Conservation (phyloP, 2,113 vertebrate species). For the Colaptes auratus region DNA sequence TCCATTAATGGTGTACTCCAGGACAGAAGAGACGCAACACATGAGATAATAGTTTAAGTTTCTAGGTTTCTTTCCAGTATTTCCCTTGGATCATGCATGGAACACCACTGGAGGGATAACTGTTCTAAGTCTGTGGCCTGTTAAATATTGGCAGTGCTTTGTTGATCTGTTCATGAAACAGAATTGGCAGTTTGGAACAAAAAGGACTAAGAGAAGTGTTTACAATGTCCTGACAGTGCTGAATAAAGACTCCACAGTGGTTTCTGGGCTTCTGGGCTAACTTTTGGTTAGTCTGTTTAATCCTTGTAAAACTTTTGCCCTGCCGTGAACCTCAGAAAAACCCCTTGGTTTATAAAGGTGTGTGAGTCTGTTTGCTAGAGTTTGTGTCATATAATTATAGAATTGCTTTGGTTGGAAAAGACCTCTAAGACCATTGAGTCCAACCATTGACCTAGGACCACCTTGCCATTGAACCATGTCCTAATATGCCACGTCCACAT, state of each 20-base stretch:
- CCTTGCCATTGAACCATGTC: too few relatives aligned
- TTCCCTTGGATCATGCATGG: neutral
- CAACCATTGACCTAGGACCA: too few relatives aligned
- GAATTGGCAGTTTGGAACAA: neutral
- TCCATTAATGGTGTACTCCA: neutral
- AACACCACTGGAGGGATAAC: neutral
- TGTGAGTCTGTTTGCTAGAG: fast-evolving
- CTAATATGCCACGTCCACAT: too few relatives aligned
- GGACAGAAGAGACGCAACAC: neutral
- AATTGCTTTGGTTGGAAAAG: too few relatives aligned
- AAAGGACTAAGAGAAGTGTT: neutral
- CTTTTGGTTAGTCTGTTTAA: neutral
- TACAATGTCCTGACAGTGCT: neutral
- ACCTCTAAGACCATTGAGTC: too few relatives aligned
- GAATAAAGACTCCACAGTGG: neutral
- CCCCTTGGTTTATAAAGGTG: fast-evolving
- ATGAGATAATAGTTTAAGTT: neutral
- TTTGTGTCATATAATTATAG: neutral
- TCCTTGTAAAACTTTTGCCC: neutral
- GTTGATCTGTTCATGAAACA: neutral
- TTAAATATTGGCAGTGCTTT: neutral
- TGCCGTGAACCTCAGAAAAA: neutral
- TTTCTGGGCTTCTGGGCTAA: neutral
- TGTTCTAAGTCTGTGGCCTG: neutral
- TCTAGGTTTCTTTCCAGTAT: neutral